Base-by-base conservation (phyloP, 2,797 vertebrate species). In the Pagetopsis macropterus region DNA sequence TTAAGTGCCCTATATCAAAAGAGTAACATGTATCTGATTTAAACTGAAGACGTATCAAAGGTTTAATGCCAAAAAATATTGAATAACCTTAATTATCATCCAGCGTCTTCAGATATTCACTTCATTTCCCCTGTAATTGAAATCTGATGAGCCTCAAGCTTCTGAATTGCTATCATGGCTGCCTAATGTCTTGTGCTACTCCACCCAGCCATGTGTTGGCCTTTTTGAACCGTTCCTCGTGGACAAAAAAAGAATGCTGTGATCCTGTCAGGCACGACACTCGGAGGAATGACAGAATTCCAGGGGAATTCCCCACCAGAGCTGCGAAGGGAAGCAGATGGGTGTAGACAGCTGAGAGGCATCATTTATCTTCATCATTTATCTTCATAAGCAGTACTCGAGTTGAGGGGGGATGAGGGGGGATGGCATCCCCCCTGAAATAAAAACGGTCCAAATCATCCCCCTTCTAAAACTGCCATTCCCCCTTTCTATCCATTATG, bases 301-400 rank as follows among this genome's bases (percentile, higher is more conserved):
- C 70, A 55, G 4, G 60, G 78, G 70, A 82, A 83, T 87, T 81
- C 72, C 75, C 37, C 23, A 21, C 40, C 12, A 1, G 48, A 61
- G 55, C 80, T 51, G 60, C 0, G 9, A 62, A 58, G 44, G 33
- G 79, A 65, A 79, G 78, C 89, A 86, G 84, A 88, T 82, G 82
- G 78, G 50, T 79, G 68, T 5, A 51, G 65, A 59, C 84, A 78
- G 71, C 72, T 60, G 77, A 84, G 84, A 84, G 70, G 68, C n/a
- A 12, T 75, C 76, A 83, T 91, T 89, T 87, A 76, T 91, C 87
- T 89, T 89, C 80, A 21, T 21, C 21, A 21, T 21, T 21, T 21
- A 21, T 21, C 21, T 21, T 21, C 21, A 21, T 21, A 21, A 21
- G 21, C 21, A 21, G 21, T 21, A 21, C 21, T 21, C 21, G 21